phyloP scores from a whole-genome alignment of 2,113 vertebrate genomes.

The Centropristis striata region DNA sequence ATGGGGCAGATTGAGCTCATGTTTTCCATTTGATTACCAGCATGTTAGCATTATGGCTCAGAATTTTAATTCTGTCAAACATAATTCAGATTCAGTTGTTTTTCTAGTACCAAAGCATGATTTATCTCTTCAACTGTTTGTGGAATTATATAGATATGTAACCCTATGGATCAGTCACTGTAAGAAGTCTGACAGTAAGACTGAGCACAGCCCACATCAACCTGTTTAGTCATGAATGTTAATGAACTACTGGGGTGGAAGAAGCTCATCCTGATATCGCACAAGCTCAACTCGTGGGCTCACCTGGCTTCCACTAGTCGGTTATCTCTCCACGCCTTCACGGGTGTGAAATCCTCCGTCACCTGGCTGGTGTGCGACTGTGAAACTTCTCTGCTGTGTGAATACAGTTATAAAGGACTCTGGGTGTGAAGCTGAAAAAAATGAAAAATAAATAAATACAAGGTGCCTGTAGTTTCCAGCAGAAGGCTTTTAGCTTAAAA shows the following conservation, averaged over 20 bases:
- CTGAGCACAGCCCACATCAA: background rate
- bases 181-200: background rate
- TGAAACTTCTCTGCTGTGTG: slow-evolving; percentile 49
- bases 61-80: background rate
- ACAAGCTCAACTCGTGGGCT: slow-evolving; percentile 37
- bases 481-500: slow-evolving; percentile 33
- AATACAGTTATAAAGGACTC: slow-evolving; percentile 24
- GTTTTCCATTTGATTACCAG: slow-evolving; percentile 20
- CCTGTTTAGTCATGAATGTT: slow-evolving; percentile 41
- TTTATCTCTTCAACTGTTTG: background rate
- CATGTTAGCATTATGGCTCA: background rate
- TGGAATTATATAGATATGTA: background rate
- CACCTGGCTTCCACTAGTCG: slow-evolving; percentile 4
- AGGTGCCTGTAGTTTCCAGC: slow-evolving; percentile 65
- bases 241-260: slow-evolving; percentile 11
- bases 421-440: slow-evolving; percentile 32
- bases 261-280: slow-evolving; percentile 32
- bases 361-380: slow-evolving; percentile 38
- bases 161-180: background rate
- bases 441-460: background rate
- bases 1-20: background rate
- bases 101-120: slow-evolving; percentile 26
- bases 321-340: slow-evolving; percentile 10
- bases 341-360: slow-evolving; percentile 26
- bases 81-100: background rate